A percentile compares a stretch with the other conserved stretches of the same genome.
Evolutionary conservation across 2,888 invertebrate genomes (phyloP).

Genomic region (Drosophila rubida): DNA sequence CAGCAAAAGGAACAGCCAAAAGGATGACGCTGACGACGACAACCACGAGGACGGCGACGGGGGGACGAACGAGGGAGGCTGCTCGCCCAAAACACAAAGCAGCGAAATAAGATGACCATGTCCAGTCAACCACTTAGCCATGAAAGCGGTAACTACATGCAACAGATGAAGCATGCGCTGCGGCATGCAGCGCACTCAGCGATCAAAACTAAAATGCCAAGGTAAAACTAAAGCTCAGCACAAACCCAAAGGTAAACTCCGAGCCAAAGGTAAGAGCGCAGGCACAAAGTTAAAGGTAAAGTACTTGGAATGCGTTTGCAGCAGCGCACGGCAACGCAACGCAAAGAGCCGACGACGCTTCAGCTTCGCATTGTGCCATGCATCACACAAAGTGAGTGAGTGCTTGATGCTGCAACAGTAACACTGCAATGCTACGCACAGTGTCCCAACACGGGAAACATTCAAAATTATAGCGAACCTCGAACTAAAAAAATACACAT

Average conservation of each 20-base stretch:
- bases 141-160: conserved; percentile 81
- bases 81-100: conserved; percentile 55
- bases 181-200: conserved; percentile 70
- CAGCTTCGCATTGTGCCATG: conserved; percentile 58
- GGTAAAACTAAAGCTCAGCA: conserved; percentile 53
- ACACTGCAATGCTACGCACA: conserved; percentile 27
- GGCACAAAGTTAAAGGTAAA: conserved; percentile 37
- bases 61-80: conserved; percentile 20
- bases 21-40: conserved; percentile 36
- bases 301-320: conserved; percentile 68
- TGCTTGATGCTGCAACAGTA: conserved; percentile 41
- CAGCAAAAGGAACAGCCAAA: conserved; percentile 65
- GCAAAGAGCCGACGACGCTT: conserved; percentile 55
- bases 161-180: conserved; percentile 80
- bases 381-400: conserved; percentile 71
- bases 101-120: conserved; percentile 68
- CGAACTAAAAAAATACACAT: too few relatives aligned
- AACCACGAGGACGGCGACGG: conserved; percentile 13
- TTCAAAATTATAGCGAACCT: too few relatives aligned
- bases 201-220: conserved; percentile 61
- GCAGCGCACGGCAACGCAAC: conserved; percentile 14
- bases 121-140: conserved; percentile 80
- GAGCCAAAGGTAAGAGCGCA: conserved; percentile 28
- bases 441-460: conserved; percentile 19
- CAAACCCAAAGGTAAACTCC: conserved; percentile 41